Percentiles rank a stretch among this genome's conserved stretches.
Evolutionary conservation across 35 echinoderm and acorn worm genomes (phyloP).

Genomic region (Lytechinus variegatus): DNA sequence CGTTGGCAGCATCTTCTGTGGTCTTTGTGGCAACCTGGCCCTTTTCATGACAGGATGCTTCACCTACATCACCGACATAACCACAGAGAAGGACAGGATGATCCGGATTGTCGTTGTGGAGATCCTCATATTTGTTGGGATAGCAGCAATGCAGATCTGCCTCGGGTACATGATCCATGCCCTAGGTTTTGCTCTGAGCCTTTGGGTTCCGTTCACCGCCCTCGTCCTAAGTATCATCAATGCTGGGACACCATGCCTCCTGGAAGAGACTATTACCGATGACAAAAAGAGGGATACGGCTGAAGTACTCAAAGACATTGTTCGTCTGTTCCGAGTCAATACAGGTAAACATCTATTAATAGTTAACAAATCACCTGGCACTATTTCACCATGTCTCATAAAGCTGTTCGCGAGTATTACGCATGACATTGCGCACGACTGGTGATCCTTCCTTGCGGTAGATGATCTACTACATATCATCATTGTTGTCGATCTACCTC

Average conservation of each 20-base stretch:
- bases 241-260: neutral
- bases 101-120: neutral
- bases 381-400: no score
- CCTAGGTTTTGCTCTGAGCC: neutral
- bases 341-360: neutral
- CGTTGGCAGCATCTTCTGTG: neutral
- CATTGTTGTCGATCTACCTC: no score
- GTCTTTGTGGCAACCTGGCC: neutral
- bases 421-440: no score
- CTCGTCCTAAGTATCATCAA: neutral
- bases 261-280: neutral
- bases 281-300: neutral
- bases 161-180: neutral
- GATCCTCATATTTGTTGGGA: neutral
- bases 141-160: conserved; percentile 15
- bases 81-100: conserved; percentile 33
- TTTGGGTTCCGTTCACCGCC: conserved; percentile 16
- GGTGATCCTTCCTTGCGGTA: no score
- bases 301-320: conserved; percentile 17
- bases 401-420: no score
- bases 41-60: conserved; percentile 23
- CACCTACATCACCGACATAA: conserved; percentile 24
- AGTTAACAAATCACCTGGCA: no score
- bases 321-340: conserved; percentile 17
- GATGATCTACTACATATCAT: no score